Evolutionary conservation across 2,113 vertebrate species (phyloP), one percentile per base, ranked within the genome.

Genomic region (Struthio camelus): DNA sequence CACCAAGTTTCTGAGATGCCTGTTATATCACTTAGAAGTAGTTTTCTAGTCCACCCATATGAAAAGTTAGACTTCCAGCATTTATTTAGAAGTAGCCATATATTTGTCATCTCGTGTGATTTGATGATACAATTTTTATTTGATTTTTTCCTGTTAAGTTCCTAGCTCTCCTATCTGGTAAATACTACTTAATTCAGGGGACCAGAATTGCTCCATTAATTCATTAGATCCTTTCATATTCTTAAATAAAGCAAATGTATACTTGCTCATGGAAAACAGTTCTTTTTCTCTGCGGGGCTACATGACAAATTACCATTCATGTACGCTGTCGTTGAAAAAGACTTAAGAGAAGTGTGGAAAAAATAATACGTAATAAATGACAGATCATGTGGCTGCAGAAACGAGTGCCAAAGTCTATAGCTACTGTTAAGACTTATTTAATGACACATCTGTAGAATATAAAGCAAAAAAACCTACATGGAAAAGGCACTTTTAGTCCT

Each of bases 381-480:
- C 62, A 81, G 82, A 83, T 94, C 89, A 80, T 27, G 51, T 0
- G 0, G 90, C 56, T 93, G 48, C 58, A 69, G 61, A 40, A 94
- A 64, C 50, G 25, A 65, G 15, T 91, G 88, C 93, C 95, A 96
- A 90, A 85, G 67, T 80, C 87, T 94, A 70, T 61, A 93, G 87
- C 93, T 97, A 85, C 93, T 81, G 78, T 85, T 93, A 96, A 93
- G 81, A 11, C 64, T 90, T n/a, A 61, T 91, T 94, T 94, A 96
- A 91, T 87, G 64, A 73, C 73, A 96, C 86, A 95, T 93, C 84
- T 97, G 95, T 84, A 87, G 86, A 94, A 92, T 86, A 93, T 93
- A 97, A 94, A 95, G 58, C 34, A 93, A 82, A 78, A 91, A 91
- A 66, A 7, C 11, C 79, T 83, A 75, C 80, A 93, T 92, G 91